These are phyloP conservation scores for Tapera naevia DNA, from an alignment of 2,797 vertebrate species.

Conservation along the genomic window DNA sequence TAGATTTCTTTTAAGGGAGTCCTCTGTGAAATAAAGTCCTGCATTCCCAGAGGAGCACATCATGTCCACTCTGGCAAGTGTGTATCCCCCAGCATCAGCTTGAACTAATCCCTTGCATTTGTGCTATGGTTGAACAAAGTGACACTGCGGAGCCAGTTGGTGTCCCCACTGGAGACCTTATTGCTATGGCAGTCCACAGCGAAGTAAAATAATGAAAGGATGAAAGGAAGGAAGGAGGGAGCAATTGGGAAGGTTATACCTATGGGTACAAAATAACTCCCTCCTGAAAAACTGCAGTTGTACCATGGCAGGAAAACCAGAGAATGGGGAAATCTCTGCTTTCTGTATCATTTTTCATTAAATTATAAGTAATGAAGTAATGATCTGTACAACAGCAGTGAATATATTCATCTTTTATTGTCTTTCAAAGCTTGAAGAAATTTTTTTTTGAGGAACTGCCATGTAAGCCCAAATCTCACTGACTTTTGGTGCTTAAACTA, in stretches of 20 bases:
- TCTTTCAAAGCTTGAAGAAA: not conserved
- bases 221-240: not conserved
- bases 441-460: not conserved
- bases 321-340: not conserved
- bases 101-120: not conserved
- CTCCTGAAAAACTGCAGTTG: not conserved
- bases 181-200: not conserved
- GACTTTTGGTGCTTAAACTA: not conserved
- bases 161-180: not conserved
- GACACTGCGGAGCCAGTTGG: fast-evolving
- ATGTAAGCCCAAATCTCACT: not conserved
- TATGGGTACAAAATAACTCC: not conserved
- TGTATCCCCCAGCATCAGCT: not conserved
- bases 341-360: not conserved
- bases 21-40: not conserved
- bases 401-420: not conserved
- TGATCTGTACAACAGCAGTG: not conserved
- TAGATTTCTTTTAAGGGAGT: not conserved
- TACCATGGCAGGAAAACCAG: not conserved
- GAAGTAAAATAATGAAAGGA: not conserved
- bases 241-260: not conserved
- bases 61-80: fast-evolving
- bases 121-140: not conserved
- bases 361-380: not conserved
- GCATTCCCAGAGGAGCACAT: fast-evolving